These are phyloP conservation scores for Chromobotia macracanthus DNA, from an alignment of 2,797 vertebrate genomes.

Conservation along the genomic window DNA sequence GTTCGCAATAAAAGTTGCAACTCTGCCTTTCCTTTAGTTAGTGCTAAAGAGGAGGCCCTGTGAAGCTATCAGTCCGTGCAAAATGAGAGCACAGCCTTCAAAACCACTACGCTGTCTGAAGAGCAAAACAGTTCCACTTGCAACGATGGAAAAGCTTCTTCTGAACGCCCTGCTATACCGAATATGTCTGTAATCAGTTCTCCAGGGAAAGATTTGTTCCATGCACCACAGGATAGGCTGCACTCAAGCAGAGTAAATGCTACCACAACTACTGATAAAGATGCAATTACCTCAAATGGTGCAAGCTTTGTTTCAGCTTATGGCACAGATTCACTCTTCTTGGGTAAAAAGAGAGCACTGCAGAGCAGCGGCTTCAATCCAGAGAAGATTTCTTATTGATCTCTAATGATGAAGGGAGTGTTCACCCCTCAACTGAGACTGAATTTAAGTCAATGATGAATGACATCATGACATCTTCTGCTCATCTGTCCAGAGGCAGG, in stretches of 20 bases:
- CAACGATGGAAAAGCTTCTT: constrained; percentile 56
- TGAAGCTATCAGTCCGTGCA: constrained; percentile 16
- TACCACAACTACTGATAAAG: constrained; percentile 14
- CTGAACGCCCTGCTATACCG: constrained; percentile 55
- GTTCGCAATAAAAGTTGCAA: constrained; percentile 23
- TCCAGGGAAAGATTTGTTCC: constrained; percentile 58
- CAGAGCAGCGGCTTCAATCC: constrained; percentile 30
- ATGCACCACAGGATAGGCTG: constrained; percentile 52
- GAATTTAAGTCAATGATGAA: constrained; percentile 63
- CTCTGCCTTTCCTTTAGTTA: constrained; percentile 39
- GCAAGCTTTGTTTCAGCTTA: constrained; percentile 51
- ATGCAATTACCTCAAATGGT: constrained; percentile 46
- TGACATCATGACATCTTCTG: constrained; percentile 54
- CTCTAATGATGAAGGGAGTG: constrained; percentile 59
- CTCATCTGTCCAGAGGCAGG: constrained; percentile 58
- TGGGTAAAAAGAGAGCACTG: constrained; percentile 33
- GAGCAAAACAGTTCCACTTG: constrained; percentile 56
- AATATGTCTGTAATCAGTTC: constrained; percentile 45
- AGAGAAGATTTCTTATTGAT: constrained; percentile 59
- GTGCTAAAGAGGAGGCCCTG: constrained; percentile 30
- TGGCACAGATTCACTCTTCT: constrained; percentile 41
- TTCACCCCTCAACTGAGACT: constrained; percentile 55
- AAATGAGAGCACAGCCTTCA: constrained; percentile 25
- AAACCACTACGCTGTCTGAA: constrained; percentile 4
- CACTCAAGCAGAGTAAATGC: constrained; percentile 20